Percentiles rank a stretch among this genome's conserved stretches.
These are phyloP conservation scores for Cheilinus undulatus DNA, from an alignment of 2,113 vertebrate genomes.

Conservation along the genomic window DNA sequence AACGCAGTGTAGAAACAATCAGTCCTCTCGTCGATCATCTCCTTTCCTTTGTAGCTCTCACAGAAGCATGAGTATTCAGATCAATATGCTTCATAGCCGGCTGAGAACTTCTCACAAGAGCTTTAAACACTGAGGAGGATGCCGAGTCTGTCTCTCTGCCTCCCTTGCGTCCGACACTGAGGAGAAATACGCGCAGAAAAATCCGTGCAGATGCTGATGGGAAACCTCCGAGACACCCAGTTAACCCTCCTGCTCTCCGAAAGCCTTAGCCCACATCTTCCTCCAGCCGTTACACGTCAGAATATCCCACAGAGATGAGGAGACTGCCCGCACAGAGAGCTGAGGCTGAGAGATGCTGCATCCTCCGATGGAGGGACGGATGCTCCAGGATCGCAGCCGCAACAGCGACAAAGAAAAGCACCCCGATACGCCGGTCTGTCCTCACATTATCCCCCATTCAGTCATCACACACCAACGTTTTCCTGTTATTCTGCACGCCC, in stretches of 20 bases:
- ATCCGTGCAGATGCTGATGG: slow-evolving; percentile 16
- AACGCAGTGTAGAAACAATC: no score
- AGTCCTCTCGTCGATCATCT: no score
- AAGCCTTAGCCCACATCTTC: slow-evolving; percentile 6
- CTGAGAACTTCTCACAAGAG: background rate
- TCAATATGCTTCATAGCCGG: background rate
- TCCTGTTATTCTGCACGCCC: slow-evolving; percentile 28
- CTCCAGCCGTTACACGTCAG: background rate
- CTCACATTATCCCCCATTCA: slow-evolving; percentile 5
- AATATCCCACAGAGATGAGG: slow-evolving; percentile 8
- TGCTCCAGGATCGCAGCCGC: slow-evolving; percentile 47
- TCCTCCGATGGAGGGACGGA: slow-evolving; percentile 33
- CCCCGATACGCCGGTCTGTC: background rate
- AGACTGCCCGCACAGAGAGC: slow-evolving; percentile 18
- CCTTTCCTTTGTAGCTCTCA: background rate
- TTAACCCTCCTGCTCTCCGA: slow-evolving; percentile 1
- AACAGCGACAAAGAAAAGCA: slow-evolving; percentile 6
- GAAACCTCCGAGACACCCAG: slow-evolving; percentile 4
- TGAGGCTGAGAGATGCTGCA: slow-evolving; percentile 36
- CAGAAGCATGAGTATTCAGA: background rate
- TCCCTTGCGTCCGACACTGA: slow-evolving; percentile 31
- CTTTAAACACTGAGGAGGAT: slow-evolving; percentile 14
- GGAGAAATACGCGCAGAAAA: slow-evolving; percentile 6
- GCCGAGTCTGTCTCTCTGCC: slow-evolving; percentile 6
- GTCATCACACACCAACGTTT: background rate